Base-by-base conservation (phyloP, 2,113 vertebrate genomes). In the Forbesichthys agassizii region DNA sequence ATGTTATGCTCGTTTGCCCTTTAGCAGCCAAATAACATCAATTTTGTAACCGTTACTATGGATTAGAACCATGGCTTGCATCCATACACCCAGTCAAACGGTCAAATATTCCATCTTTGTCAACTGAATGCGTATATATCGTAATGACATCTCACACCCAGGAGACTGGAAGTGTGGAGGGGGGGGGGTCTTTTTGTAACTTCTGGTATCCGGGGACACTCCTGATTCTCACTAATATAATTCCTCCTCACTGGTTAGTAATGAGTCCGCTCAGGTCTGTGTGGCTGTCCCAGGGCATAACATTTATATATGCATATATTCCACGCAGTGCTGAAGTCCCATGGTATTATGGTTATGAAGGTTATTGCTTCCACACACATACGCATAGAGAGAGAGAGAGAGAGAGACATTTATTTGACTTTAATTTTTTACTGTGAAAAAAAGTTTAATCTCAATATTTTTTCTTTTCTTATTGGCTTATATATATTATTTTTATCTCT, bases 361-460 rank as follows among this genome's bases (percentile, higher is more conserved):
- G 48, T 49, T 64, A 36, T 63, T 18, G 33, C 66, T 61, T 59
- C 1, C 5, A 67, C 64, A 71, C 59, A 72, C 36, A 47, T n/a
- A 49, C 51, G 70, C 75, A 54, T 51, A 75, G 52, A 59, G 9
- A 56, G 4, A 52, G 48, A 56, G 4, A 52, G 48, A 49, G 4
- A 5, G 36, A 59, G 9, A 56, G 4, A 52, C 52, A 53, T n/a
- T n/a, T n/a, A n/a, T n/a, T n/a, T n/a, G 20, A 20, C 20, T 20
- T 20, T 20, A 0, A 16, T 16, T 16, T 16, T 16, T 16, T 16
- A 16, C 16, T 16, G 16, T 16, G 16, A 16, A 16, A 16, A 16
- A 16, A 20, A 20, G 20, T 20, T 20, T 20, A 20, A 20, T 20
- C 20, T 20, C 20, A 20, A 20, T 20, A 20, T 20, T 20, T 20